These are phyloP conservation scores for Nemapogon koenigi DNA, from an alignment of 2,888 invertebrate genomes.

Conservation along the genomic window DNA sequence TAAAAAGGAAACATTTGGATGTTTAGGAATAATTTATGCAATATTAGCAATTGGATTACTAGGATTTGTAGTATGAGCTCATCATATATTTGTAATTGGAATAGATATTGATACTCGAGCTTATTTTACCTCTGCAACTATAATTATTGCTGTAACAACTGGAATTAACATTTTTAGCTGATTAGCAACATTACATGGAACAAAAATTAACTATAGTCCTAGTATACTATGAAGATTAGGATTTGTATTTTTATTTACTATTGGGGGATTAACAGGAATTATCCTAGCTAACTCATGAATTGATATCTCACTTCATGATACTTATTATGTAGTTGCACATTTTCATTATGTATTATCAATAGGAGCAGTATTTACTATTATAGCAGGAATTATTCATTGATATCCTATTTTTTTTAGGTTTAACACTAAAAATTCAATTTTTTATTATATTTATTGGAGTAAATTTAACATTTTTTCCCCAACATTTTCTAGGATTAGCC, in stretches of 20 bases:
- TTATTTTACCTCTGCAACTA: slow-evolving; percentile 84
- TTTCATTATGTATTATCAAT: slow-evolving; percentile 84
- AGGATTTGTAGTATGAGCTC: slow-evolving; percentile 86
- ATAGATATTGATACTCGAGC: slow-evolving; percentile 85
- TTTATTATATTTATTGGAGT: slow-evolving; percentile 75
- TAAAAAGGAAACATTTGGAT: slow-evolving; percentile 77
- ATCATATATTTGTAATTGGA: slow-evolving; percentile 86
- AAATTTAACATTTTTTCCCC: slow-evolving; percentile 82
- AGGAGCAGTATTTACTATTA: slow-evolving; percentile 81
- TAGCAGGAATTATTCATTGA: slow-evolving; percentile 76
- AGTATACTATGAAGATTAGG: slow-evolving; percentile 72
- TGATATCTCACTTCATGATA: slow-evolving; percentile 80
- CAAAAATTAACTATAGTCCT: slow-evolving; percentile 65
- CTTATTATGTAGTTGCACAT: slow-evolving; percentile 85
- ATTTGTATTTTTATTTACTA: slow-evolving; percentile 79
- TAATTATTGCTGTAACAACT: slow-evolving; percentile 87
- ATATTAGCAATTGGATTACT: slow-evolving; percentile 81
- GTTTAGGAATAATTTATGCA: slow-evolving; percentile 82
- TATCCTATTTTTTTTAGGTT: slow-evolving; percentile 71
- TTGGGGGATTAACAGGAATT: slow-evolving; percentile 75
- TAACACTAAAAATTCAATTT: slow-evolving; percentile 74
- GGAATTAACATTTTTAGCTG: slow-evolving; percentile 85
- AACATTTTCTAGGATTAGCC: slow-evolving; percentile 68
- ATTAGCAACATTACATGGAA: slow-evolving; percentile 73
- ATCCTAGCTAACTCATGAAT: slow-evolving; percentile 77